Base-by-base conservation (phyloP, 2,888 invertebrate species). In the Caenorhabditis sp. region DNA sequence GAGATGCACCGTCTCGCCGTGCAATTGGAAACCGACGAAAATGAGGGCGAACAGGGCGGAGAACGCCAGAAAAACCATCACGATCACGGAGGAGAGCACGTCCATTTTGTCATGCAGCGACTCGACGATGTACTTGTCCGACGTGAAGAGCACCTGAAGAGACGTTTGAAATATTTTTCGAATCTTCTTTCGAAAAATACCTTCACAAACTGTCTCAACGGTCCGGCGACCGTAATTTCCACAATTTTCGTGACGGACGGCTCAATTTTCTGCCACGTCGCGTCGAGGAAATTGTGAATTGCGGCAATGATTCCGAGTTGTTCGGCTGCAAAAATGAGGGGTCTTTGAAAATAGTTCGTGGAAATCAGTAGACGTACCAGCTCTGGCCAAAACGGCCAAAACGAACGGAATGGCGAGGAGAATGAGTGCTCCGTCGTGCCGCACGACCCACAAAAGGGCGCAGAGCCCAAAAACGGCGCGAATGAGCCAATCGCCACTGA, bases 181-280 rank as follows among this genome's bases (percentile, higher is more conserved):
- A n/a, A n/a, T n/a, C n/a, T n/a, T n/a, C n/a, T n/a, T n/a, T n/a
- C n/a, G n/a, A n/a, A n/a, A n/a, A n/a, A n/a, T n/a, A n/a, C n/a
- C n/a, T n/a, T n/a, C 26, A 88, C 76, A 56, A 88, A 88, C 55
- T 88, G 83, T n/a, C 88, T 74, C n/a, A 88, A 71, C 5, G 86
- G 82, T 17, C 88, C 88, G 7, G 88, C 87, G 5, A 88, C 87
- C 15, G 85, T 83, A 27, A 88, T 81, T 39, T 88, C 81, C 1
- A 86, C 78, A 5, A 88, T 55, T 56, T 85, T 83, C n/a, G 66
- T 61, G 11, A 85, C 65, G 0, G 63, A 53, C 15, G 82, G 81
- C 13, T 63, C 55, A 6, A 82, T 35, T 15, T 63, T 70, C 30
- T 77, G 68, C 81, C 82, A 83, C 5, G 79, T 46, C 1, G 73